A percentile compares a stretch with the other conserved stretches of the same genome.
Evolutionary conservation across 2,888 invertebrate genomes (phyloP).

Genomic region (Epinotia brunnichana): DNA sequence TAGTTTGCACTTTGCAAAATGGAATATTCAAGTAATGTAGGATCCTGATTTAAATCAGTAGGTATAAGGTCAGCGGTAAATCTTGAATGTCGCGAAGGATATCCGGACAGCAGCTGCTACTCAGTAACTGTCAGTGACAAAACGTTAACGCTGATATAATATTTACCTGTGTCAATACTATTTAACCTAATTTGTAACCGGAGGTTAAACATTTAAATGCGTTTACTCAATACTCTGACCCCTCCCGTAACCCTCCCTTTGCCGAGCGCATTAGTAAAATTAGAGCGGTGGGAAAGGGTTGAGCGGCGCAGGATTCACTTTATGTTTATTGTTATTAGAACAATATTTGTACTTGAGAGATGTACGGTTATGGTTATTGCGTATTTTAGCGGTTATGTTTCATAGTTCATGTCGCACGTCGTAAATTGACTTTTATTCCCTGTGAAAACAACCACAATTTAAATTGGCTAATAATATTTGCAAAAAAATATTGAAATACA

Average conservation of each 20-base stretch:
- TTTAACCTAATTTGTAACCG: constrained; percentile 68
- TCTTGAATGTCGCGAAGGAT: neutral
- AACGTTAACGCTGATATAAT: constrained; percentile 22
- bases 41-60: neutral
- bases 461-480: neutral
- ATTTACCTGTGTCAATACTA: constrained; percentile 42
- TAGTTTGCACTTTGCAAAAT: no score
- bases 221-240: constrained; percentile 72
- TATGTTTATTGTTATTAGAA: constrained; percentile 83
- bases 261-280: constrained; percentile 79
- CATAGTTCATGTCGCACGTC: constrained; percentile 22
- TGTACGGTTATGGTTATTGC: constrained; percentile 78
- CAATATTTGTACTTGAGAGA: constrained; percentile 80
- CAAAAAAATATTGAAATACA: neutral
- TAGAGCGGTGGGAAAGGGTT: constrained; percentile 84
- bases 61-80: neutral
- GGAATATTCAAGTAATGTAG: no score
- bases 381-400: constrained; percentile 52
- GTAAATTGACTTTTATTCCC: constrained; percentile 16
- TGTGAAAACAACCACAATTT: constrained; percentile 8
- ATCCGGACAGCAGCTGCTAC: constrained; percentile 19
- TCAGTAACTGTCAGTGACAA: constrained; percentile 16
- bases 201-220: constrained; percentile 71
- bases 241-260: constrained; percentile 60
- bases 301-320: constrained; percentile 64